Percentiles rank a stretch among this genome's conserved stretches.
Evolutionary conservation across 2,888 invertebrate genomes (phyloP).

Genomic region (Conus canariensis): DNA sequence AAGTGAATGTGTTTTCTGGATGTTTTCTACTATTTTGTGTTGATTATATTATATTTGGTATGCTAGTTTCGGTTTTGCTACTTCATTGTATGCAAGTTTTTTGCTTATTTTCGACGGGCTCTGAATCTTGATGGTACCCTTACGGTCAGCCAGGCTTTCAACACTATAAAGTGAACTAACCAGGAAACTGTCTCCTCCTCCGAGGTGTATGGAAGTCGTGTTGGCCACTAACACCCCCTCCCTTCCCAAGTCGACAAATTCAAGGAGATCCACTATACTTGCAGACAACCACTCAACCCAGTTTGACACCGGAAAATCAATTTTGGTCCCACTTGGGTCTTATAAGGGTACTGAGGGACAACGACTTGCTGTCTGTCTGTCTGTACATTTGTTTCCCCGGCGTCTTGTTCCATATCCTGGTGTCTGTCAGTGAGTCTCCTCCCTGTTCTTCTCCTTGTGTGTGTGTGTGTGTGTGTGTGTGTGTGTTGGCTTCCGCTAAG

Average conservation of each 20-base stretch:
- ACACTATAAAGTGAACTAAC: too few species aligned
- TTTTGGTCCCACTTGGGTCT: not conserved
- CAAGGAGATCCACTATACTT: slow-evolving; percentile 1
- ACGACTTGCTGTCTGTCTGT: not conserved
- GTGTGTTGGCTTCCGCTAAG: too few species aligned
- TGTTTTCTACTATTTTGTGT: too few species aligned
- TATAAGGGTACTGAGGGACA: not conserved
- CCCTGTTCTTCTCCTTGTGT: too few species aligned
- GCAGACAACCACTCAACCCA: slow-evolving; percentile 13
- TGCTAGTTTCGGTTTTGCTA: too few species aligned
- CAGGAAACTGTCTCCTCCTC: too few species aligned
- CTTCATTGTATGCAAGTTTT: too few species aligned
- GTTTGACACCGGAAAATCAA: slow-evolving; percentile 7
- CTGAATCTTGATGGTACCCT: too few species aligned
- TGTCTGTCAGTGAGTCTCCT: not conserved
- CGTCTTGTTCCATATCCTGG: not conserved
- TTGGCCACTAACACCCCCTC: not conserved
- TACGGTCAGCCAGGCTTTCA: too few species aligned
- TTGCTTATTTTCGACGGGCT: too few species aligned
- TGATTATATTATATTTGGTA: too few species aligned
- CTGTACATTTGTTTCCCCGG: not conserved
- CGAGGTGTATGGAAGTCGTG: not conserved
- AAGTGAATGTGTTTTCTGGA: too few species aligned
- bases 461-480: not conserved
- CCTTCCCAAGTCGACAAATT: not conserved